Base-by-base conservation (phyloP, 2,113 vertebrate species). In the Pantherophis guttatus region DNA sequence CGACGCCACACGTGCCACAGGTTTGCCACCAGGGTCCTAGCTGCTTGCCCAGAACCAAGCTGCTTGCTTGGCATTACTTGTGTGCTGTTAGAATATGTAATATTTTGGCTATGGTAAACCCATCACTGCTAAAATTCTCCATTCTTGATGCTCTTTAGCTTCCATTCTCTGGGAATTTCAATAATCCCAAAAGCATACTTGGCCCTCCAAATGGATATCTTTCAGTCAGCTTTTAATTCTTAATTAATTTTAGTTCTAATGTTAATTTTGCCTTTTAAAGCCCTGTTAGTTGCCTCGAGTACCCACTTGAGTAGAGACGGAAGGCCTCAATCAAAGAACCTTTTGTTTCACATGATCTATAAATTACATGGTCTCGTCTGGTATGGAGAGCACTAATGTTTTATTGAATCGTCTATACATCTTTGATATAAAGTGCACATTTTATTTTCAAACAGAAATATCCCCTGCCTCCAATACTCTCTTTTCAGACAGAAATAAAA, bases 401-500 rank as follows among this genome's bases (percentile, higher is more conserved):
- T 89, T 50, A 17, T 89, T 57, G 4, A 50, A 87, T 15, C 29
- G 3, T 87, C 19, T 26, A 26, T 85, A 90, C 11, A 89, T 58
- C 12, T 48, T 58, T 44, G 24, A 50, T 48, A 52, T 85, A 59
- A 52, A 57, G 12, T n/a, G 23, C 12, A 93, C 39, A 53, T 90
- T 89, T 89, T 58, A 89, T 57, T 93, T 90, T 53, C 92, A 86
- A 50, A 86, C 8, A 90, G 54, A 86, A 62, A 57, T 10, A 57
- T 39, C 53, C 48, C 86, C n/a, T 65, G 29, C 7, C 29, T 54
- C 39, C 24, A 29, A 3, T 75, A 53, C 8, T 85, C 52, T 58
- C 54, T 58, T 33, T 86, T 65, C 10, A 54, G 55, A 62, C 86
- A 89, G 81, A 93, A 90, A 93, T 86, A 81, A 93, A 93, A 58